phyloP scores from a whole-genome alignment of 2,888 invertebrate genomes.

The Nephrotoma appendiculata region DNA sequence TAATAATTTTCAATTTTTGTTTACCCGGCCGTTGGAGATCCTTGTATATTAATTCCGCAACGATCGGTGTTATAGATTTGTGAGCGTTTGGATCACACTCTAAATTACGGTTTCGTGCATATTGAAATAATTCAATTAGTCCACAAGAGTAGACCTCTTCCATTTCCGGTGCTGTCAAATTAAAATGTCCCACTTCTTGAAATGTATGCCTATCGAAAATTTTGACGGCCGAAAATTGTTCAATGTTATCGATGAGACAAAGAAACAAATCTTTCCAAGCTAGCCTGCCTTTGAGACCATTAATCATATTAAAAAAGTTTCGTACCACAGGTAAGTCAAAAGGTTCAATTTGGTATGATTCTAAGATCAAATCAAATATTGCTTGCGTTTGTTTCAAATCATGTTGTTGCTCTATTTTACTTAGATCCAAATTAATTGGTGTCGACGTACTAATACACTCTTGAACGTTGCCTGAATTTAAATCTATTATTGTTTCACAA shows the following conservation, averaged over 20 bases:
- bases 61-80: background rate
- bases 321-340: background rate
- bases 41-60: background rate
- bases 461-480: too few species aligned
- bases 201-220: background rate
- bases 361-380: background rate
- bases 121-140: background rate
- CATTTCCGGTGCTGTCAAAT: background rate
- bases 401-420: background rate
- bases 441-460: background rate
- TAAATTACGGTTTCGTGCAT: background rate
- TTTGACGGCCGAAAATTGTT: background rate
- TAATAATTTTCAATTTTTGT: background rate
- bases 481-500: too few species aligned
- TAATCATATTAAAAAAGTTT: background rate
- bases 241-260: background rate
- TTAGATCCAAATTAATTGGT: background rate
- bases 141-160: background rate
- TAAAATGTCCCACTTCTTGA: background rate
- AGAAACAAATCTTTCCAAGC: background rate
- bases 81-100: background rate
- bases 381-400: background rate
- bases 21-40: background rate
- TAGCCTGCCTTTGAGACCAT: background rate
- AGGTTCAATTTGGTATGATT: background rate